Base-by-base conservation (phyloP, 2,113 vertebrate species). In the Microtus montanus region DNA sequence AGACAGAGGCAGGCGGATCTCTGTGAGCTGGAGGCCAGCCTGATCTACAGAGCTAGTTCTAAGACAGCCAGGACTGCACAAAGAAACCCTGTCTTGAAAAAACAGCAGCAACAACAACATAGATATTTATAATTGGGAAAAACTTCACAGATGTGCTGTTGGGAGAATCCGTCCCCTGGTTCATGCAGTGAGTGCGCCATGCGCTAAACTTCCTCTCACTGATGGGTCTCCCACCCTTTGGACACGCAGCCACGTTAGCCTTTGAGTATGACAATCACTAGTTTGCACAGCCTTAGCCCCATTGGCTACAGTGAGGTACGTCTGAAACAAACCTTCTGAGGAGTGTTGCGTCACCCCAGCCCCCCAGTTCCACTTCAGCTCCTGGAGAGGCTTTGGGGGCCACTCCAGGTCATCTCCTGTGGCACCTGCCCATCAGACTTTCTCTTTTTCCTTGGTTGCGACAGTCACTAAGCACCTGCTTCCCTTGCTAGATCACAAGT, bases 101-200 rank as follows among this genome's bases (percentile, higher is more conserved):
- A 73, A 71, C 70, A 71, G 30, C 30, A 68, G 33, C 13, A 73
- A 2, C 19, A 73, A 13, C 30, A 35, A 33, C 30, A 68, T 28
- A 68, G 30, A 33, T 68, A 68, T 28, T 68, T 44, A 10, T 52
- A 47, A 79, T 41, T 64, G 63, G 71, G 71, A 89, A 83, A 75
- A 86, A 64, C 88, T 70, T 38, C 92, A 95, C 66, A 90, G 28
- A 77, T 41, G 38, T 24, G 80, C 64, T 68, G 1, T 30, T 14
- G 41, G n/a, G n/a, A 75, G 35, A 14, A 5, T 15, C 20, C 63
- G 66, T 74, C 47, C 17, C 15, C 28, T 22, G 61, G 73, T 3
- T 4, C 3, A 28, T 0, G 3, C 14, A 19, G 17, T 78, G 3
- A 19, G 17, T 78, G 2, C 0, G 20, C 22, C n/a, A 3, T 5